Evolutionary conservation across 2,888 invertebrate genomes (phyloP).

Genomic region (Calameuta filiformis): DNA sequence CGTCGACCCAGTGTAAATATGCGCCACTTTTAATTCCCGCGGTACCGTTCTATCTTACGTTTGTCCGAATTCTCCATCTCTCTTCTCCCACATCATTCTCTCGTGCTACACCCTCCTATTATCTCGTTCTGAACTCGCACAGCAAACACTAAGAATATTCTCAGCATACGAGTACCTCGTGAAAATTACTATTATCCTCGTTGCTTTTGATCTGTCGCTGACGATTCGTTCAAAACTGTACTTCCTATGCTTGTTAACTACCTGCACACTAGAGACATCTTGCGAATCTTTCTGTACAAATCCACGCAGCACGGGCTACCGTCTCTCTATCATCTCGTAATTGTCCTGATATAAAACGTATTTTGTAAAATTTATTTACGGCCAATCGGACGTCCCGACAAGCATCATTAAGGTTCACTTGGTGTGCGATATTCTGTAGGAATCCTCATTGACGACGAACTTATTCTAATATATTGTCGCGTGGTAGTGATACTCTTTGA

Average conservation of each 20-base stretch:
- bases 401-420: background rate
- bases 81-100: background rate
- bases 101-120: background rate
- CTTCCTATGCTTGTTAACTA: background rate
- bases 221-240: background rate
- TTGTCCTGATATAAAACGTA: background rate
- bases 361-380: background rate
- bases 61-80: background rate
- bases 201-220: background rate
- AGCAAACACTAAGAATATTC: background rate
- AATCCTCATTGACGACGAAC: background rate
- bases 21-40: constrained; percentile 38
- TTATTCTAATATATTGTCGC: background rate
- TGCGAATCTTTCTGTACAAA: background rate
- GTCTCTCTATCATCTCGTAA: background rate
- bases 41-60: background rate
- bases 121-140: background rate
- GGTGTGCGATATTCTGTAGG: background rate
- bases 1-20: constrained; percentile 38
- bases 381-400: background rate
- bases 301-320: background rate
- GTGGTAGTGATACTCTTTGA: background rate
- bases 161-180: background rate
- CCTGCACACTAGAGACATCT: background rate
- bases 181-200: background rate